Evolutionary conservation across 2,797 vertebrate species (phyloP).

Genomic region (Antrozous pallidus): DNA sequence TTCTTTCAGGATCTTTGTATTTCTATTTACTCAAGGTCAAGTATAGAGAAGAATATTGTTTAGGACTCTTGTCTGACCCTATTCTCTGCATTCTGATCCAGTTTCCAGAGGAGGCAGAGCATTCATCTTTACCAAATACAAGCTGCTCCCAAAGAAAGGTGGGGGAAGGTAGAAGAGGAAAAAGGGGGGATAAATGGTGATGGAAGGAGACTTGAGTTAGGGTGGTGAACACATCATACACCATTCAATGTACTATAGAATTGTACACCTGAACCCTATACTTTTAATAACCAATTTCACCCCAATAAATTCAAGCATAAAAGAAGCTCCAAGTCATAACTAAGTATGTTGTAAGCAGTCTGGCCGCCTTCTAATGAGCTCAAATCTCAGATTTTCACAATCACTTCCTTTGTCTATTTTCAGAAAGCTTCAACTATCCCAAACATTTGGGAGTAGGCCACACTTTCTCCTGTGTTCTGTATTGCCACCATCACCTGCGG

Average conservation of each 20-base stretch:
- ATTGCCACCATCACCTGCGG: neutral
- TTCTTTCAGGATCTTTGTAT: neutral
- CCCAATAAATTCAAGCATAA: no score
- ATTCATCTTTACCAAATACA: neutral
- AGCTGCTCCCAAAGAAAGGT: neutral
- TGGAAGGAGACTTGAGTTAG: no score
- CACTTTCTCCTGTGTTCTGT: neutral
- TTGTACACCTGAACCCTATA: no score
- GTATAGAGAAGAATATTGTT: neutral
- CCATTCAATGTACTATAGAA: no score
- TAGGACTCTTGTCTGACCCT: neutral
- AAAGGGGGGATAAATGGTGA: no score
- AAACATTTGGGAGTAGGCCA: neutral
- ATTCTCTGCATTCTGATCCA: neutral
- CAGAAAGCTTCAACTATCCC: neutral
- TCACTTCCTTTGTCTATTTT: neutral
- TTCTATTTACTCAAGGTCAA: neutral
- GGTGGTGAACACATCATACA: no score
- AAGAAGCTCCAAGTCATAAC: neutral
- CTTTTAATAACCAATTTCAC: no score
- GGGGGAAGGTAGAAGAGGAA: no score
- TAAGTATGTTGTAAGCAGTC: neutral
- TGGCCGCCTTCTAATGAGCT: neutral
- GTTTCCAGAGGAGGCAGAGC: neutral
- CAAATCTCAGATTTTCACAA: conserved; percentile 16